Base-by-base conservation (phyloP, 2,797 vertebrate genomes). In the Okamejei kenojei region DNA sequence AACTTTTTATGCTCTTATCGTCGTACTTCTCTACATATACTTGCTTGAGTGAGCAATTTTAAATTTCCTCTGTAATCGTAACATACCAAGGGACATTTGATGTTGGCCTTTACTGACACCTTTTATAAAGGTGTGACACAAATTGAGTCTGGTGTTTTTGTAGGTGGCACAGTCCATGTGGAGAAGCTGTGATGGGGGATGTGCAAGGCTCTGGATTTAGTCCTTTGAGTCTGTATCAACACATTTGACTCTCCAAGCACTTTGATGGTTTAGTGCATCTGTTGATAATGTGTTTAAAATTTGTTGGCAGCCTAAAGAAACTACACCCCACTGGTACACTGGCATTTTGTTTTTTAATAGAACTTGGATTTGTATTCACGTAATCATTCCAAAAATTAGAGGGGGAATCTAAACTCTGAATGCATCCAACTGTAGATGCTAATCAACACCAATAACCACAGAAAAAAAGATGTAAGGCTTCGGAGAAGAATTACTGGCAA, bases 261-360 rank as follows among this genome's bases (percentile, higher is more conserved):
- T 90, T 68, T 71, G 38, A 74, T 91, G 68, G 90, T 91, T 91
- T 91, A 74, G 21, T 74, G 23, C 68, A 91, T 88, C 84, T 88
- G 61, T 32, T 88, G 15, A 88, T 91, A 91, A 74, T 74, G 19
- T 38, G n/a, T 45, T 91, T 45, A 23, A 23, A 74, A 91, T 74
- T 91, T 74, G 35, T 74, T 91, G 90, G 90, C 90, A 91, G 21
- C 13, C 9, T 15, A 74, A 91, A 92, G 71, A 92, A 29, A 23
- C 35, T 91, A 54, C 90, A 91, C 38, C 90, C 84, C 90, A 91
- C 71, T 38, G 23, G 71, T 92, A 74, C 38, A 73, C 38, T 92
- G 90, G 90, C 71, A 92, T 92, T 92, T 90, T 92, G 68, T 92
- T n/a, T 45, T 92, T 76, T 19, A 88, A 76, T 23, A 74, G 71